A percentile compares a stretch with the other conserved stretches of the same genome.
Conservation (phyloP, 2,113 vertebrate species). For the Podilymbus podiceps region DNA sequence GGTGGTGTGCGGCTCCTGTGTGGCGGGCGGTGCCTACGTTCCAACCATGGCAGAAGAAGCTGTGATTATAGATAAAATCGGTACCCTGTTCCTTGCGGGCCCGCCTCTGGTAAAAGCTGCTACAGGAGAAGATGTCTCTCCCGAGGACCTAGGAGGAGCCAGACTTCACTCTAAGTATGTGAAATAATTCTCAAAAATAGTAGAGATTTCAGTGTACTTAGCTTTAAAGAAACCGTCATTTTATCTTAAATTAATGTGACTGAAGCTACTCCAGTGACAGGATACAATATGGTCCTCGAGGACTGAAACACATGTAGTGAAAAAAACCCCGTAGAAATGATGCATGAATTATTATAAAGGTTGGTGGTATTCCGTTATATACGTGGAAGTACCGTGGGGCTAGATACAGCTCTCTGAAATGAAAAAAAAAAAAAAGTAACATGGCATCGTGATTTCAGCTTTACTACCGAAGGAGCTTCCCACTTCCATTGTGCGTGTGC, state of each 20-base stretch:
- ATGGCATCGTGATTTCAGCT: not conserved
- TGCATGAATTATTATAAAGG: not conserved
- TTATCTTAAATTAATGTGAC: not conserved
- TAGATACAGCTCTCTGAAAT: not conserved
- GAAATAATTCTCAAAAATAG: not conserved
- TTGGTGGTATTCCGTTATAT: not conserved
- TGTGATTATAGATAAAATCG: slow-evolving; percentile 82
- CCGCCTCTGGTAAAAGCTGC: slow-evolving; percentile 89
- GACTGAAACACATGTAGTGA: not conserved
- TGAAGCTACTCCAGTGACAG: not conserved
- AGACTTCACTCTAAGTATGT: slow-evolving; percentile 79
- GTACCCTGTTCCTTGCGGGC: slow-evolving; percentile 86
- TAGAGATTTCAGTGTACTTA: not conserved
- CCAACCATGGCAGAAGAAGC: slow-evolving; percentile 85
- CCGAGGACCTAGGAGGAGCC: slow-evolving; percentile 86
- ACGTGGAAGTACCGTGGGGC: not conserved
- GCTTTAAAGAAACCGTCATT: not conserved
- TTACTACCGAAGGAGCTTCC: not conserved
- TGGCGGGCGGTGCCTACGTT: slow-evolving; percentile 84
- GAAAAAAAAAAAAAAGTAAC: not conserved
- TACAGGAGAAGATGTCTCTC: slow-evolving; percentile 82
- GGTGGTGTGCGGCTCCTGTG: slow-evolving; percentile 86
- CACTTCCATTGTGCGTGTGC: not conserved
- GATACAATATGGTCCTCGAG: not conserved
- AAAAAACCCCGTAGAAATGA: not conserved